These are phyloP conservation scores for Oryzias sinensis DNA, from an alignment of 2,797 vertebrate species.

Conservation along the genomic window DNA sequence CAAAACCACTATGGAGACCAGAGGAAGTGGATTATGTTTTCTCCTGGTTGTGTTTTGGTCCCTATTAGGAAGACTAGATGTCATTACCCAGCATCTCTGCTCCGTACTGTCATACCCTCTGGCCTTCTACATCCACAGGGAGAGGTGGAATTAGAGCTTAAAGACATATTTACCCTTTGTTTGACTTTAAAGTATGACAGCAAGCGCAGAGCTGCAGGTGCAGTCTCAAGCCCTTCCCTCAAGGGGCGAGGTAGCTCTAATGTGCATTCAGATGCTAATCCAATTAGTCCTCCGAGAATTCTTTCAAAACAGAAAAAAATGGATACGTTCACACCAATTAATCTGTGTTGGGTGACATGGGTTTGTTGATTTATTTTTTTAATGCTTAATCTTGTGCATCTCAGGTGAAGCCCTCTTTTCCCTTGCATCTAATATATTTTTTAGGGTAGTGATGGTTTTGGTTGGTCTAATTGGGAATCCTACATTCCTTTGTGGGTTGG, in stretches of 20 bases:
- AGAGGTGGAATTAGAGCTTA: conserved; percentile 63
- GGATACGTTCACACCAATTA: conserved; percentile 5
- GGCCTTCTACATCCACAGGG: conserved; percentile 52
- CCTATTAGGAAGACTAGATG: conserved; percentile 60
- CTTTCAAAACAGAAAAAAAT: conserved; percentile 13
- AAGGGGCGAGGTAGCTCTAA: conserved; percentile 22
- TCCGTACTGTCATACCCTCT: conserved; percentile 38
- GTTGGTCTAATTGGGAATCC: too few relatives aligned
- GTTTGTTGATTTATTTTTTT: neutral
- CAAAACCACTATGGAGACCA: conserved; percentile 29
- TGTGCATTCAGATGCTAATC: conserved; percentile 43
- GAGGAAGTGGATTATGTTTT: conserved; percentile 28
- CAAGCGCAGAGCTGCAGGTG: conserved; percentile 26
- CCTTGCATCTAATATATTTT: too few relatives aligned
- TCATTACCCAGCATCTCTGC: conserved; percentile 56
- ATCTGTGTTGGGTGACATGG: neutral
- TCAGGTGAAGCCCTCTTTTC: too few relatives aligned
- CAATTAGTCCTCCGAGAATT: conserved; percentile 14
- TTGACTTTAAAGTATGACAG: conserved; percentile 61
- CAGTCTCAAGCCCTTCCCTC: conserved; percentile 15
- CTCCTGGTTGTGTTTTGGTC: conserved; percentile 52
- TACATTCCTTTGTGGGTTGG: too few relatives aligned
- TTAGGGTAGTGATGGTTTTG: too few relatives aligned
- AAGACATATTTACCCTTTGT: conserved; percentile 68
- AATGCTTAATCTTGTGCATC: neutral